Evolutionary conservation across 2,113 vertebrate genomes (phyloP).

Genomic region (Phaethornis superciliosus): DNA sequence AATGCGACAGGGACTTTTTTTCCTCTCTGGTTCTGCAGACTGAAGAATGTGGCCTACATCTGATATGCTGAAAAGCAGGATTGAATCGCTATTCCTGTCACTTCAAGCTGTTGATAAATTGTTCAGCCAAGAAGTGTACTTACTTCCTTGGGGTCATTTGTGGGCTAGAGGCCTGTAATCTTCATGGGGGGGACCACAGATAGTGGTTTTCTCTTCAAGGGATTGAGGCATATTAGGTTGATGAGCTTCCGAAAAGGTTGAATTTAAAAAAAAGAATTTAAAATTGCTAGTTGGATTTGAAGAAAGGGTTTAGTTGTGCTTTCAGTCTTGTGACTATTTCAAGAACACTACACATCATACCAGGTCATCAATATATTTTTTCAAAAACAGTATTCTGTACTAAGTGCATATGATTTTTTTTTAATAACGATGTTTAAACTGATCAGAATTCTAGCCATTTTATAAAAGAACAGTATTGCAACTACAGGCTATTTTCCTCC

Average conservation of each 20-base stretch:
- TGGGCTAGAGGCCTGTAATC: slow-evolving; percentile 64
- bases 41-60: slow-evolving; percentile 90
- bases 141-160: slow-evolving; percentile 78
- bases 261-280: neutral
- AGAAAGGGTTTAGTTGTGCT: neutral
- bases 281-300: neutral
- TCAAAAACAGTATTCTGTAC: neutral
- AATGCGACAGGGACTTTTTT: slow-evolving; percentile 89
- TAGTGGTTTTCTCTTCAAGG: slow-evolving; percentile 1
- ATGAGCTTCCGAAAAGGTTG: neutral
- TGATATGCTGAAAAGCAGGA: slow-evolving; percentile 77
- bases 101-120: slow-evolving; percentile 86
- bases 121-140: slow-evolving; percentile 79
- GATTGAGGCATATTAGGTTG: neutral
- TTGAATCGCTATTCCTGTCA: slow-evolving; percentile 81
- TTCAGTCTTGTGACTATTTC: neutral
- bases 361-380: neutral
- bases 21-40: slow-evolving; percentile 81
- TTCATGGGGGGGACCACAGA: neutral
- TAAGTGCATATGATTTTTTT: neutral
- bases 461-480: neutral
- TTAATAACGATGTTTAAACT: neutral
- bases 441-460: neutral
- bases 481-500: neutral
- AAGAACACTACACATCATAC: neutral